phyloP scores from a whole-genome alignment of 1,140 invertebrate species.

The Venustaconcha ellipsiformis region DNA sequence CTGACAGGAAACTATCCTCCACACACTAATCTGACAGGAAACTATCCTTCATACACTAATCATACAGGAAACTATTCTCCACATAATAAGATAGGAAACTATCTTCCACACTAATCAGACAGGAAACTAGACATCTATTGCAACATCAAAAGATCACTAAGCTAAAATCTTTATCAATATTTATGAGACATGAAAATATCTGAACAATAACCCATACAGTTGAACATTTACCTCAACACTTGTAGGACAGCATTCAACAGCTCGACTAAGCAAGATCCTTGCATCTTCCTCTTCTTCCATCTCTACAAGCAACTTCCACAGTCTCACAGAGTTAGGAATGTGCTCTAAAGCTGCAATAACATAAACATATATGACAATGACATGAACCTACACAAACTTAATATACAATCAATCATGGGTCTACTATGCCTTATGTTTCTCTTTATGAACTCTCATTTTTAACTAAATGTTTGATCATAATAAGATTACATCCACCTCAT shows the following conservation, averaged over 20 bases:
- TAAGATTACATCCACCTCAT: too few species aligned
- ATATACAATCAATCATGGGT: not conserved
- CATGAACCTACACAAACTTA: not conserved
- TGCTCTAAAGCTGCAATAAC: slow-evolving; percentile 85
- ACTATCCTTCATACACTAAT: too few species aligned
- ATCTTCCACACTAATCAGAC: too few species aligned
- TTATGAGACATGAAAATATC: not conserved
- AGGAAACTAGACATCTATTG: too few species aligned
- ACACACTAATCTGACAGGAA: too few species aligned
- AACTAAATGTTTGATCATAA: not conserved
- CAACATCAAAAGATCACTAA: too few species aligned
- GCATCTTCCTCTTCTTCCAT: slow-evolving; percentile 96
- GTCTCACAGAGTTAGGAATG: slow-evolving; percentile 96
- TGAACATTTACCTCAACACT: slow-evolving; percentile 65
- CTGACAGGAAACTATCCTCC: too few species aligned
- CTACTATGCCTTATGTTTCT: not conserved
- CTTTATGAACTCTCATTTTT: not conserved
- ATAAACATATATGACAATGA: not conserved
- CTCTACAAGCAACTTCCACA: slow-evolving; percentile 99
- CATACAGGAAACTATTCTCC: too few species aligned
- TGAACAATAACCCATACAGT: not conserved
- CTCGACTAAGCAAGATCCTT: slow-evolving; percentile 91
- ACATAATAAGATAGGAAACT: too few species aligned
- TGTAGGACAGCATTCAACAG: slow-evolving; percentile 94
- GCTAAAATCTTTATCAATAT: too few species aligned